Evolutionary conservation across 2,113 vertebrate genomes (phyloP).

Genomic region (Laterallus jamaicensis): DNA sequence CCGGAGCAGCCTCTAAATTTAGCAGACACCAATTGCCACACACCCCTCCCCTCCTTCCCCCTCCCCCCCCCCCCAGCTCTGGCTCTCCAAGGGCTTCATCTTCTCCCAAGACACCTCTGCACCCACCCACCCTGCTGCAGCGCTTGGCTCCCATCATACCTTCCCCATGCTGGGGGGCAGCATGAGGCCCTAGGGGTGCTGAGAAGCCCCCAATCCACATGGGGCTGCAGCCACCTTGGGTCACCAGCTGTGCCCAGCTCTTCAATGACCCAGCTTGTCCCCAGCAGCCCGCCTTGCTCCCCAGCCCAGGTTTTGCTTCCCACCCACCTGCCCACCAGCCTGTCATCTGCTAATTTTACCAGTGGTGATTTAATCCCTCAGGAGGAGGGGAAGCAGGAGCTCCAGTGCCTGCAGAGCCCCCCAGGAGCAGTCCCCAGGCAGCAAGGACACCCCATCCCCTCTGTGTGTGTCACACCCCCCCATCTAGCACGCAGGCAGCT

Average conservation of each 20-base stretch:
- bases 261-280: rapidly evolving
- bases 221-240: rapidly evolving
- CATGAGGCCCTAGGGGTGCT: neutral
- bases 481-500: rapidly evolving
- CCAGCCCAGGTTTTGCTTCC: neutral
- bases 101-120: neutral
- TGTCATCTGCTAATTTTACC: constrained; percentile 61
- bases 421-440: rapidly evolving
- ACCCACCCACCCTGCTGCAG: rapidly evolving
- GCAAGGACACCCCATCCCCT: neutral
- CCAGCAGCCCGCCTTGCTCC: neutral
- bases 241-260: rapidly evolving
- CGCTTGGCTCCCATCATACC: rapidly evolving
- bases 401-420: neutral
- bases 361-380: neutral
- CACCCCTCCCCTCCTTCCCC: too few relatives aligned
- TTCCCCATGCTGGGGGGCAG: rapidly evolving
- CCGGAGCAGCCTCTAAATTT: constrained; percentile 35
- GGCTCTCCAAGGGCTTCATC: neutral
- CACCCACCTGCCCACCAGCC: neutral
- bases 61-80: neutral
- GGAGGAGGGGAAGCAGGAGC: neutral
- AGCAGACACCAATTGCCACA: neutral
- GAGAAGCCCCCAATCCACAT: neutral
- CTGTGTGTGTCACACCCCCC: neutral